Percentiles rank a stretch among this genome's conserved stretches.
phyloP scores from a whole-genome alignment of 2,113 vertebrate species.

The Erpornis zantholeuca region DNA sequence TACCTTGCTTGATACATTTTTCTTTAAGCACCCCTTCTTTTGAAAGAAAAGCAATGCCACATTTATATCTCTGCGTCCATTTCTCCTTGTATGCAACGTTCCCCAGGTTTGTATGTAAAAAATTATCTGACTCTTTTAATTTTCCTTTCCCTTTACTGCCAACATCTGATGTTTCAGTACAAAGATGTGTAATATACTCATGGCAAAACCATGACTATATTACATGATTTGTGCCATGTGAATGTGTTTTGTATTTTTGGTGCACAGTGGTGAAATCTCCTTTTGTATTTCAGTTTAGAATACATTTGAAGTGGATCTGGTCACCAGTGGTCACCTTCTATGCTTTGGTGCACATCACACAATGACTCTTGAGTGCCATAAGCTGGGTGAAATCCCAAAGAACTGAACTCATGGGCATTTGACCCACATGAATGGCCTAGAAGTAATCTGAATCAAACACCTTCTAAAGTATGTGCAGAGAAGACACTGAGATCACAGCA shows the following conservation, averaged over 20 bases:
- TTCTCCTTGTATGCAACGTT: not conserved
- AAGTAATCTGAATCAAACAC: not conserved
- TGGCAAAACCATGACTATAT: not conserved
- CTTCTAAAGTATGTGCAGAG: not conserved
- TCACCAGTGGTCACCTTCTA: not conserved
- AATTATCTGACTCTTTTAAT: not conserved
- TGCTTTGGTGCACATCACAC: not conserved
- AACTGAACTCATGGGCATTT: not conserved
- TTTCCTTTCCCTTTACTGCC: not conserved
- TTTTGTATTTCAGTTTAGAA: not conserved
- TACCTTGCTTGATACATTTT: not conserved
- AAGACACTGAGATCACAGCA: not conserved
- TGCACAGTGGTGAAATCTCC: not conserved
- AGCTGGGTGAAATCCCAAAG: not conserved
- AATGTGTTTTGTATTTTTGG: not conserved
- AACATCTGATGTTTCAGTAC: not conserved
- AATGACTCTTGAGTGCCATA: too few relatives aligned
- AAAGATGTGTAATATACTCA: not conserved
- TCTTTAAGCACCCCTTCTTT: not conserved
- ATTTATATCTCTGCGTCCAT: not conserved
- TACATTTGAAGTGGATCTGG: not conserved
- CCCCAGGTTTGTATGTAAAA: not conserved
- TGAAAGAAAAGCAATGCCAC: not conserved
- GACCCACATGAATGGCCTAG: not conserved
- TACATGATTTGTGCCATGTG: not conserved